These are phyloP conservation scores for Ormia ochracea DNA, from an alignment of 2,888 invertebrate genomes.

Conservation along the genomic window DNA sequence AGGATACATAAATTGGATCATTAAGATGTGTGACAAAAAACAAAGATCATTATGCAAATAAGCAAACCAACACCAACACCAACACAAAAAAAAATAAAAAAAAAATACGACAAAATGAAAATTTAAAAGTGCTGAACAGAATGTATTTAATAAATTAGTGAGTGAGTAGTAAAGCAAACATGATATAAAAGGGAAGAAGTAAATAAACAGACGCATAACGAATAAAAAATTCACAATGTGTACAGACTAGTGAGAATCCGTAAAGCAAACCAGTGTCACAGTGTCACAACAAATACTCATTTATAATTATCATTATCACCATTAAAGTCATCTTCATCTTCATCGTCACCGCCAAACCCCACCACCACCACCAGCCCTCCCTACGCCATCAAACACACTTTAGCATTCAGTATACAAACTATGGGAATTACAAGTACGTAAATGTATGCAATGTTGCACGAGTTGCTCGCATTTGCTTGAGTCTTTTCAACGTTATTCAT, in stretches of 20 bases:
- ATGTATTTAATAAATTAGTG: constrained; percentile 59
- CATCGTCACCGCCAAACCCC: constrained; percentile 15
- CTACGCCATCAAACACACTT: neutral
- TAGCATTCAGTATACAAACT: neutral
- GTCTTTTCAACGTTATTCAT: constrained; percentile 33
- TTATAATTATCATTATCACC: constrained; percentile 46
- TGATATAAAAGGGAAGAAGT: constrained; percentile 5
- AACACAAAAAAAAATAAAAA: neutral
- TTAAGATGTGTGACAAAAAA: constrained; percentile 48
- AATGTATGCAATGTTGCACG: neutral
- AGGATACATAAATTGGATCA: constrained; percentile 60
- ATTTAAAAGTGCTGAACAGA: constrained; percentile 32
- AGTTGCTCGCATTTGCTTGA: neutral
- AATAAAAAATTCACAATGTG: neutral
- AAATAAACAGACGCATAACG: constrained; percentile 14
- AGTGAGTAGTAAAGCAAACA: constrained; percentile 26
- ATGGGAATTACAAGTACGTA: neutral
- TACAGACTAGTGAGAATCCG: neutral
- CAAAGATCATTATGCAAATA: constrained; percentile 41
- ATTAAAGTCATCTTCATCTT: constrained; percentile 23
- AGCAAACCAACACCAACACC: constrained; percentile 7
- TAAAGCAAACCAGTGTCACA: constrained; percentile 33
- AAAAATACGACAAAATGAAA: too few species aligned
- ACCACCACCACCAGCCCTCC: too few species aligned
- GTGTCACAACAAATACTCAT: constrained; percentile 24